Conservation (phyloP, 2,888 invertebrate species). For the Tetranychus piercei region DNA sequence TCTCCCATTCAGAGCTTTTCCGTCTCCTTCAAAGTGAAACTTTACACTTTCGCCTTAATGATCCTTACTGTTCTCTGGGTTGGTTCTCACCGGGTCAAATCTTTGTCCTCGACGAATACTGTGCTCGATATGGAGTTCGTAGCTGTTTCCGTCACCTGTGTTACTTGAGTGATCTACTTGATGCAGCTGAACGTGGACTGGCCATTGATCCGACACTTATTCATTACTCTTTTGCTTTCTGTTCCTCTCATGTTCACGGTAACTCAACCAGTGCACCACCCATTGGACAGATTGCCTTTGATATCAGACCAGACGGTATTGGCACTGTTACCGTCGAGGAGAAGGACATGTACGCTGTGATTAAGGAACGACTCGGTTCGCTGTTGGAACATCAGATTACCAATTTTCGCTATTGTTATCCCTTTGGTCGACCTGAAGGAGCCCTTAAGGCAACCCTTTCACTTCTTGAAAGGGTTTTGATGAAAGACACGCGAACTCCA, state of each 20-base stretch:
- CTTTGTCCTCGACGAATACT: constrained; percentile 93
- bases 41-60: constrained; percentile 81
- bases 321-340: constrained; percentile 96
- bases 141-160: constrained; percentile 91
- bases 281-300: constrained; percentile 27
- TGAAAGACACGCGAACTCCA: constrained; percentile 97
- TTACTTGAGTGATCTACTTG: constrained; percentile 82
- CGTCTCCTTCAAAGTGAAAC: constrained; percentile 76
- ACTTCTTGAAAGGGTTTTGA: constrained; percentile 80
- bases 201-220: constrained; percentile 97
- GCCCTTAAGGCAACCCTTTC: constrained; percentile 89
- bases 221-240: constrained; percentile 98
- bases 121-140: constrained; percentile 87
- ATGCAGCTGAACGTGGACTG: constrained; percentile 67
- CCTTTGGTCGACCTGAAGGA: constrained; percentile 62
- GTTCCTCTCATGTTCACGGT: constrained; percentile 96
- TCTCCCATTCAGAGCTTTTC: constrained; percentile 83
- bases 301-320: constrained; percentile 72
- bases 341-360: constrained; percentile 89
- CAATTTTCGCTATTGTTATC: constrained; percentile 47
- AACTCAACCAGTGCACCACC: constrained; percentile 41
- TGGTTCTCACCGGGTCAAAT: constrained; percentile 99
- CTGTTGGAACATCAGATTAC: constrained; percentile 94
- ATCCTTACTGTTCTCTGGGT: constrained; percentile 95
- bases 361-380: constrained; percentile 79